These are phyloP conservation scores for Dryas iulia DNA, from an alignment of 1,140 invertebrate species.

Conservation along the genomic window DNA sequence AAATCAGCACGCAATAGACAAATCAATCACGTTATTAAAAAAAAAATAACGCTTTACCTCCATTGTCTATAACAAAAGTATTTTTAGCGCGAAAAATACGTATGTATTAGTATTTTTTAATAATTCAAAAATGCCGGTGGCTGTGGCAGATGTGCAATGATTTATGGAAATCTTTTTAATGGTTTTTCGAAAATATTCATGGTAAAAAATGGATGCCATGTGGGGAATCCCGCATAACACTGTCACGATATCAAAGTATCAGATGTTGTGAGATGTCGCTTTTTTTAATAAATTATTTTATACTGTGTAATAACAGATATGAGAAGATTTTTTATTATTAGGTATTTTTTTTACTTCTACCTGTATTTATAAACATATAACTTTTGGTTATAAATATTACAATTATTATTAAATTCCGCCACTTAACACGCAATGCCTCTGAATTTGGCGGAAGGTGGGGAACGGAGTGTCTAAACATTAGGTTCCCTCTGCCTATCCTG, in stretches of 20 bases:
- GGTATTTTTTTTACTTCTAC: no score
- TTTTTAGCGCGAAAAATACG: not conserved
- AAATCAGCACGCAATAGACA: constrained; percentile 29
- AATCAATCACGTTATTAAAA: constrained; percentile 34
- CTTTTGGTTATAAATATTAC: no score
- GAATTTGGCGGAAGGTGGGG: no score
- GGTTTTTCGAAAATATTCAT: constrained; percentile 40
- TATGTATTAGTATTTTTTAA: constrained; percentile 23
- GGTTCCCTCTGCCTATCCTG: no score
- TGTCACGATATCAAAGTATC: constrained; percentile 35
- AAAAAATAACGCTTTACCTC: constrained; percentile 10
- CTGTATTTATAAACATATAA: no score
- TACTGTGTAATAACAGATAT: not conserved
- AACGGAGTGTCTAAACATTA: no score
- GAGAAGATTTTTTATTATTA: not conserved
- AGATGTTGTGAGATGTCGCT: not conserved
- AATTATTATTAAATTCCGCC: no score
- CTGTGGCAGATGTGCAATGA: constrained; percentile 42
- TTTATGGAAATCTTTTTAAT: constrained; percentile 43
- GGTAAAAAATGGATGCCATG: constrained; percentile 38
- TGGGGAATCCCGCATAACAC: constrained; percentile 39
- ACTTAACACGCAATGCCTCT: no score
- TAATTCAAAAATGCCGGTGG: constrained; percentile 27
- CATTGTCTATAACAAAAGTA: constrained; percentile 32
- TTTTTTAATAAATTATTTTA: not conserved